Base-by-base conservation (phyloP, 2,797 vertebrate species). In the Phaenicophaeus curvirostris region DNA sequence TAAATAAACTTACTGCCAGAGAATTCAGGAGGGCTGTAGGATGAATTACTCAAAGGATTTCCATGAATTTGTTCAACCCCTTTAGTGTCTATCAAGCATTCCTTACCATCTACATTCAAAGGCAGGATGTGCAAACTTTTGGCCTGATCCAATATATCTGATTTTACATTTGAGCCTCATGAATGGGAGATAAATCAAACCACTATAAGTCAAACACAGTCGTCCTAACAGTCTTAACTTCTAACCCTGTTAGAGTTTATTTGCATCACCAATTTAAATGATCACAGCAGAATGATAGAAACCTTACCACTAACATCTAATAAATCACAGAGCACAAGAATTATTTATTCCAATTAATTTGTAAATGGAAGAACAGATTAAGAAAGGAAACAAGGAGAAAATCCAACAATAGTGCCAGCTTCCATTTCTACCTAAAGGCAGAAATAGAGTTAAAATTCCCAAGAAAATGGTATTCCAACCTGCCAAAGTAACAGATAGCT, bases 401-500 rank as follows among this genome's bases (percentile, higher is more conserved):
- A 86, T 12, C 15, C 42, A 61, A 19, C 30, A 90, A 35, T 4
- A 51, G 24, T 13, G 21, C 28, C 37, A 75, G 25, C 24, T 75
- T 87, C 46, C 28, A 48, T 13, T 66, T 78, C 37, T 73, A 79
- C 11, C 13, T 55, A 59, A 58, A 41, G 51, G n/a, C 58, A 81
- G 44, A 83, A 72, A 57, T 15, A 50, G 35, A 71, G 30, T 31
- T 53, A 48, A 72, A 91, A 82, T 69, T 50, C 35, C 53, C 37
- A 63, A 57, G 73, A 59, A 89, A 89, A 90, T 37, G 25, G 20
- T 31, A 77, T 81, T 88, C 17, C 30, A 79, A 63, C 8, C 71
- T 89, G 88, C 18, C 69, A 93, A 76, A 85, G 33, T 79, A 90
- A 92, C 24, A 76, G 51, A 93, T 12, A 83, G 28, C 51, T 94